Evolutionary conservation across 1,140 invertebrate species (phyloP).

Genomic region (Leguminivora glycinivorella): DNA sequence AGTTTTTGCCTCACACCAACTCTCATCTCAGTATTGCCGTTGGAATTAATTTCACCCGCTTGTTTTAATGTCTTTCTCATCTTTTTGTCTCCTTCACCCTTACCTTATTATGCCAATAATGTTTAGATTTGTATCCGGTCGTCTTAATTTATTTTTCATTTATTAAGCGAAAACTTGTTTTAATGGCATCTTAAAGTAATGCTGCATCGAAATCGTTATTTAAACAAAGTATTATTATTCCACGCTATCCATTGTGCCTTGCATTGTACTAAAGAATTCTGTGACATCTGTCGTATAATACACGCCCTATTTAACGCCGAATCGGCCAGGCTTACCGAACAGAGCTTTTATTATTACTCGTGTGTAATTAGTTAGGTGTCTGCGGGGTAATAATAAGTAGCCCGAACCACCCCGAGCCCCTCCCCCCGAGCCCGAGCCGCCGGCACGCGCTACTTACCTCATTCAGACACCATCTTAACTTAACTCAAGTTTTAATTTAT

Average conservation of each 20-base stretch:
- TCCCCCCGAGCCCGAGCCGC: constrained; percentile 37
- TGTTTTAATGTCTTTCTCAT: constrained; percentile 56
- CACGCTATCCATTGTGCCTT: constrained; percentile 37
- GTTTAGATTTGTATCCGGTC: constrained; percentile 49
- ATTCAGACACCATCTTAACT: constrained; percentile 52
- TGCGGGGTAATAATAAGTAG: constrained; percentile 69
- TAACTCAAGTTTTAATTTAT: constrained; percentile 27
- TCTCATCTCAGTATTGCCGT: constrained; percentile 54
- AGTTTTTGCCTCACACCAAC: constrained; percentile 47
- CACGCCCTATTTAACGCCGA: constrained; percentile 40
- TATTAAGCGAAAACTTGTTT: constrained; percentile 4
- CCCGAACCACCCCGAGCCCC: constrained; percentile 51
- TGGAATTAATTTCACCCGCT: constrained; percentile 62
- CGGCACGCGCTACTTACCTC: constrained; percentile 53
- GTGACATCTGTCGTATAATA: constrained; percentile 42
- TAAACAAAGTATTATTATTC: constrained; percentile 26
- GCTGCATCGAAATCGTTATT: background rate
- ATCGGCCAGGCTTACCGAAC: constrained; percentile 36
- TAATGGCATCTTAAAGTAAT: background rate
- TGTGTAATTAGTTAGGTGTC: constrained; percentile 49
- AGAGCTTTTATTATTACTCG: constrained; percentile 47
- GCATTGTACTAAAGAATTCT: constrained; percentile 37
- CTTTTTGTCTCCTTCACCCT: constrained; percentile 50
- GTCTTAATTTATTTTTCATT: constrained; percentile 19
- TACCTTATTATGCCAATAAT: constrained; percentile 62